These are phyloP conservation scores for Rostratula benghalensis DNA, from an alignment of 2,113 vertebrate genomes.

Conservation along the genomic window DNA sequence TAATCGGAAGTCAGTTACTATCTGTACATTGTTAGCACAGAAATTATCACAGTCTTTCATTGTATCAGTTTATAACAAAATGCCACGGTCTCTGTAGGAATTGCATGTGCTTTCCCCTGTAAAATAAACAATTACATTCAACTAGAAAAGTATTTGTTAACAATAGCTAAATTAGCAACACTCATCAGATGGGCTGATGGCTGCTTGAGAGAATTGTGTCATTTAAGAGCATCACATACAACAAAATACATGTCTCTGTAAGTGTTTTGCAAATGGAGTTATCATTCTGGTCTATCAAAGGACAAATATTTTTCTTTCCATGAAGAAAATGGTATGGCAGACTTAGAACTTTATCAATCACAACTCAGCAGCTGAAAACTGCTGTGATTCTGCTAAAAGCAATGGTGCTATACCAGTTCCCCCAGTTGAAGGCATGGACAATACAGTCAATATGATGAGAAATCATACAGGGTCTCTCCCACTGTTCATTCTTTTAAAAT, in stretches of 20 bases:
- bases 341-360: not conserved
- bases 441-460: not conserved
- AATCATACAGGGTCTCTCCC: not conserved
- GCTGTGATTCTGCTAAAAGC: not conserved
- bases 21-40: not conserved
- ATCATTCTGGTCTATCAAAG: not conserved
- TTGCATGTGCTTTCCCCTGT: constrained; percentile 1
- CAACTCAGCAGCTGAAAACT: not conserved
- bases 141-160: not conserved
- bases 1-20: not conserved
- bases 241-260: not conserved
- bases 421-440: not conserved
- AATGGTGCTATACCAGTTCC: not conserved
- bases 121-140: constrained; percentile 31
- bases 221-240: not conserved
- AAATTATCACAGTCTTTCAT: constrained; percentile 21
- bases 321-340: not conserved
- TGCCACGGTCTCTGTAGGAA: constrained; percentile 10
- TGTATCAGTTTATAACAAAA: constrained; percentile 34
- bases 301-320: not conserved
- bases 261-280: not conserved
- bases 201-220: not conserved
- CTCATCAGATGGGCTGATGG: not conserved
- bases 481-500: not conserved
- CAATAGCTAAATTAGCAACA: not conserved